A percentile compares a stretch with the other conserved stretches of the same genome.
These are phyloP conservation scores for Chionomys nivalis DNA, from an alignment of 2,113 vertebrate genomes.

Conservation along the genomic window DNA sequence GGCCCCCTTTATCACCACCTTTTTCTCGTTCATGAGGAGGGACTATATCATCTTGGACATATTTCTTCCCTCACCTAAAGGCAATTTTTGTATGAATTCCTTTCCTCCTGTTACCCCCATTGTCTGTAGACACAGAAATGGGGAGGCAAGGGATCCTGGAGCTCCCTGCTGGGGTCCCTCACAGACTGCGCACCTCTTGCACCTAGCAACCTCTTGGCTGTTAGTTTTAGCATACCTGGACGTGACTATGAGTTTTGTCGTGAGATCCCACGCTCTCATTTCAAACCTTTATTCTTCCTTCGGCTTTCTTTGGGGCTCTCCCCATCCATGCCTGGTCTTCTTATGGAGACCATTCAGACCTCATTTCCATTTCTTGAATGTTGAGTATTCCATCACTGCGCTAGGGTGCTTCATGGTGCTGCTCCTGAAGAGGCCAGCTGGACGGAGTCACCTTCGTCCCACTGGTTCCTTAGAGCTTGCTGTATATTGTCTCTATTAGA, in stretches of 20 bases:
- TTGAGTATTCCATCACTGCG: conserved; percentile 84
- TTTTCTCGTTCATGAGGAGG: background rate
- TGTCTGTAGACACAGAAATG: background rate
- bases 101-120: background rate
- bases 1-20: background rate
- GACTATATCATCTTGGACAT: background rate
- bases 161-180: background rate
- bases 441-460: conserved; percentile 73
- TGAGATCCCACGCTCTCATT: conserved; percentile 66
- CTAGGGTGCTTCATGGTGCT: conserved; percentile 90
- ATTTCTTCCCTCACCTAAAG: conserved; percentile 1
- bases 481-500: conserved; percentile 73
- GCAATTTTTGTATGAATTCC: background rate
- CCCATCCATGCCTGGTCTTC: conserved; percentile 53
- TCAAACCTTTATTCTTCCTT: conserved; percentile 59
- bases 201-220: conserved; percentile 14
- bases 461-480: conserved; percentile 83
- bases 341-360: conserved; percentile 80
- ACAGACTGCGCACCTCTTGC: background rate
- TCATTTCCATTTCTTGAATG: conserved; percentile 88
- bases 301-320: conserved; percentile 59
- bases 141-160: background rate
- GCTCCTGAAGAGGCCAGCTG: conserved; percentile 85
- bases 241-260: background rate
- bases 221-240: conserved; percentile 46